A percentile compares a stretch with the other conserved stretches of the same genome.
phyloP scores from a whole-genome alignment of 2,797 vertebrate genomes.

The Gadopsis bispinosus region DNA sequence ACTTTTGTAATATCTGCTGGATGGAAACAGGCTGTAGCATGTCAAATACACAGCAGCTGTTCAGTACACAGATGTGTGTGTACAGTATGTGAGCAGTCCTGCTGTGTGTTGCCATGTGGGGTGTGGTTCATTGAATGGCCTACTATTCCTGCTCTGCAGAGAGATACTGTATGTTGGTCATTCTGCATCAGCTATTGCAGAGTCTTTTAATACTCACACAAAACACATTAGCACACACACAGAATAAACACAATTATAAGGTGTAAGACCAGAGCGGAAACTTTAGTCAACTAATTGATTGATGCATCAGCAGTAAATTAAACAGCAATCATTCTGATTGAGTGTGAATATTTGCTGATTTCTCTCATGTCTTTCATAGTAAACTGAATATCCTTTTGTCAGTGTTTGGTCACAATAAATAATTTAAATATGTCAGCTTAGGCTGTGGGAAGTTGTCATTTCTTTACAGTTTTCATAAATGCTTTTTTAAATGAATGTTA shows the following conservation, averaged over 20 bases:
- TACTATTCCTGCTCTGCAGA: conserved; percentile 51
- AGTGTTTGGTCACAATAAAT: neutral
- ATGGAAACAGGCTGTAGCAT: conserved; percentile 43
- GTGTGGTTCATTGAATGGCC: conserved; percentile 50
- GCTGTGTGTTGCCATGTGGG: conserved; percentile 37
- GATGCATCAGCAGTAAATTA: neutral
- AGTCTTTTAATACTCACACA: conserved; percentile 14
- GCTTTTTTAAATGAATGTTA: too few relatives aligned
- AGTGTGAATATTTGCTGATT: neutral
- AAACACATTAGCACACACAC: neutral
- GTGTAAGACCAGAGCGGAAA: neutral
- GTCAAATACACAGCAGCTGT: conserved; percentile 24
- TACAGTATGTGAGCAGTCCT: conserved; percentile 19
- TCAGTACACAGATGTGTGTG: conserved; percentile 25
- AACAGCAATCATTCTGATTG: neutral
- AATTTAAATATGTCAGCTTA: neutral
- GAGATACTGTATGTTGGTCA: conserved; percentile 1
- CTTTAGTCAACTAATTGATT: neutral
- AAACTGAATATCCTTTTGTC: too few relatives aligned
- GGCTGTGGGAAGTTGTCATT: neutral
- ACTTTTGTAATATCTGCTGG: conserved; percentile 50
- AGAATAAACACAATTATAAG: neutral
- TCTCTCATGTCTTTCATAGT: neutral
- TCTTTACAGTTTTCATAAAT: neutral
- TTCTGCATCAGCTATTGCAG: conserved; percentile 22